phyloP scores from a whole-genome alignment of 2,888 invertebrate genomes.

The Cyrtodaria siliqua region DNA sequence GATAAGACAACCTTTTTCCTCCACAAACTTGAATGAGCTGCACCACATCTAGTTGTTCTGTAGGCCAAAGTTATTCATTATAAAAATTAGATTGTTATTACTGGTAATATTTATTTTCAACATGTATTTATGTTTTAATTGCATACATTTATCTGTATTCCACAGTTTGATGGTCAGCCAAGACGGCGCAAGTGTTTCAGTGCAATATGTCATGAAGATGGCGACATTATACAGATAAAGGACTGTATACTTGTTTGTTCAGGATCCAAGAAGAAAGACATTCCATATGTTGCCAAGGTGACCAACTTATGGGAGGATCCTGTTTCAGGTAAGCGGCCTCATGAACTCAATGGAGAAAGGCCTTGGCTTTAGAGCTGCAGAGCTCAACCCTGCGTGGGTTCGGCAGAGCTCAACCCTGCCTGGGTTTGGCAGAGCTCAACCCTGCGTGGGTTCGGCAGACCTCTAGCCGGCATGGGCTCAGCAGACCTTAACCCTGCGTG shows the following conservation, averaged over 20 bases:
- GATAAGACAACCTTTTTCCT: no score
- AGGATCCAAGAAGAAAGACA: slow-evolving; percentile 92
- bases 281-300: slow-evolving; percentile 98
- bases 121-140: no score
- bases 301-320: slow-evolving; percentile 98
- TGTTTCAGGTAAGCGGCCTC: slow-evolving; percentile 93
- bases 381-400: neutral
- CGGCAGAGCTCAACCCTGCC: neutral
- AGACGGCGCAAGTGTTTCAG: slow-evolving; percentile 94
- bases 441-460: no score
- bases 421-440: neutral
- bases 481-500: no score
- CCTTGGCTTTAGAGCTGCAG: neutral
- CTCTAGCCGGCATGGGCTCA: no score
- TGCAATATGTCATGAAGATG: slow-evolving; percentile 94
- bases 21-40: no score
- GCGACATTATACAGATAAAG: slow-evolving; percentile 94
- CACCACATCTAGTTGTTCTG: no score
- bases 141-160: no score
- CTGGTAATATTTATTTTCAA: no score
- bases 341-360: neutral
- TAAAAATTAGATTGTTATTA: no score
- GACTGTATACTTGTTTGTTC: slow-evolving; percentile 97
- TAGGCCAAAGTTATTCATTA: no score
- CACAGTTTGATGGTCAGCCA: slow-evolving; percentile 91